A percentile compares a stretch with the other conserved stretches of the same genome.
Evolutionary conservation across 2,888 invertebrate species (phyloP).

Genomic region (Panzeria rudis): DNA sequence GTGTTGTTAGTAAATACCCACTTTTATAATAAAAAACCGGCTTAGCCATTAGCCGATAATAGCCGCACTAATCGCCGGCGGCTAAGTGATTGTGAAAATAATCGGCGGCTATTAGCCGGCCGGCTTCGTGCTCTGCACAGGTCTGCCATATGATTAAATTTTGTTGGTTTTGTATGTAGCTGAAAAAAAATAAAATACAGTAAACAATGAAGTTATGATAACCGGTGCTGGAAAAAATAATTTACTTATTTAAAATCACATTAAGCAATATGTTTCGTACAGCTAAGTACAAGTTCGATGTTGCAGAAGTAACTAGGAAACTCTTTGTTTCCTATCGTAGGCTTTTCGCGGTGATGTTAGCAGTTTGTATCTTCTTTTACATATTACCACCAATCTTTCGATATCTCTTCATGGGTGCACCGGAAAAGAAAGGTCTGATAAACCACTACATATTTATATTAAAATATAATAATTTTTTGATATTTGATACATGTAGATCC

Average conservation of each 20-base stretch:
- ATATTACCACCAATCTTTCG: constrained; percentile 87
- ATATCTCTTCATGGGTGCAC: constrained; percentile 86
- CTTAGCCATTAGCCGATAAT: no score
- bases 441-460: background rate
- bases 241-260: constrained; percentile 47
- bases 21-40: no score
- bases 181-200: constrained; percentile 32
- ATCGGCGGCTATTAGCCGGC: no score
- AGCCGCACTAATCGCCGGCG: no score
- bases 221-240: constrained; percentile 38
- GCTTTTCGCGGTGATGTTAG: constrained; percentile 83
- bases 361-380: constrained; percentile 86
- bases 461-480: background rate
- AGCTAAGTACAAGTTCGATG: constrained; percentile 82
- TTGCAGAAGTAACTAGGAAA: constrained; percentile 80
- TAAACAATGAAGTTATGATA: constrained; percentile 70
- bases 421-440: constrained; percentile 81
- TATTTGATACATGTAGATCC: constrained; percentile 78
- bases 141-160: constrained; percentile 23
- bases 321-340: constrained; percentile 82
- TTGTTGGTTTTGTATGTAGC: constrained; percentile 24
- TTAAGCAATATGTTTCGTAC: constrained; percentile 80
- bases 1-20: no score
- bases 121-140: no score
- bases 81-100: no score